A percentile compares a stretch with the other conserved stretches of the same genome.
Evolutionary conservation across 2,113 vertebrate genomes (phyloP).

Genomic region (Megaleporinus macrocephalus): DNA sequence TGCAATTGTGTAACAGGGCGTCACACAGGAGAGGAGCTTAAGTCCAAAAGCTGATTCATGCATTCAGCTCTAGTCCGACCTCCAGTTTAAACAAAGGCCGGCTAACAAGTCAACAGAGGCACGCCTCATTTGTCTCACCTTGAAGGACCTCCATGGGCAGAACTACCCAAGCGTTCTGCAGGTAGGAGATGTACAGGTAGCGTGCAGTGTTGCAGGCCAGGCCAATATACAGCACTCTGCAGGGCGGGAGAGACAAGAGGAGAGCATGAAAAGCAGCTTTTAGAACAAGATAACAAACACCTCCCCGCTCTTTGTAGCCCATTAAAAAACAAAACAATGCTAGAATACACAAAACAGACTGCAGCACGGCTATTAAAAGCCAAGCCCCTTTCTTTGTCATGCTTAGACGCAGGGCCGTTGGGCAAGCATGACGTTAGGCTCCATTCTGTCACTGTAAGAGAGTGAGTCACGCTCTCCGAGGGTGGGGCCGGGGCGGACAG

Average conservation of each 20-base stretch:
- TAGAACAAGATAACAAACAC: not conserved
- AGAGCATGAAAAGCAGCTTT: not conserved
- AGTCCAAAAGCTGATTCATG: constrained; percentile 28
- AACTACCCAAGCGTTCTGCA: constrained; percentile 95
- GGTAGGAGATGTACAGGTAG: constrained; percentile 97
- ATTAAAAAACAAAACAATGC: constrained; percentile 4
- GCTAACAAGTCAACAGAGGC: constrained; percentile 23
- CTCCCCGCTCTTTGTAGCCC: not conserved
- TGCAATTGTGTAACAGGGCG: too few species aligned
- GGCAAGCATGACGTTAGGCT: constrained; percentile 38
- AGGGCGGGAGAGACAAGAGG: constrained; percentile 6
- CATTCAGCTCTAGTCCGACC: not conserved
- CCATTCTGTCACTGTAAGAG: constrained; percentile 8
- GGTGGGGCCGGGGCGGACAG: not conserved
- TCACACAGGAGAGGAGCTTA: not conserved
- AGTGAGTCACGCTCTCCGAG: constrained; percentile 38
- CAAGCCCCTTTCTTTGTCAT: not conserved
- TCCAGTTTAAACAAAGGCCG: constrained; percentile 26
- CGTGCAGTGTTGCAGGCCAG: constrained; percentile 96
- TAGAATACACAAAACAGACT: not conserved
- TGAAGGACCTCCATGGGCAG: constrained; percentile 98
- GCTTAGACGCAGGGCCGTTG: constrained; percentile 17
- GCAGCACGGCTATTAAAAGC: constrained; percentile 1
- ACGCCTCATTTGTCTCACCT: constrained; percentile 77
- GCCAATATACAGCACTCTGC: constrained; percentile 95